A percentile compares a stretch with the other conserved stretches of the same genome.
phyloP scores from a whole-genome alignment of 2,888 invertebrate species.

The Pheosia gnoma region DNA sequence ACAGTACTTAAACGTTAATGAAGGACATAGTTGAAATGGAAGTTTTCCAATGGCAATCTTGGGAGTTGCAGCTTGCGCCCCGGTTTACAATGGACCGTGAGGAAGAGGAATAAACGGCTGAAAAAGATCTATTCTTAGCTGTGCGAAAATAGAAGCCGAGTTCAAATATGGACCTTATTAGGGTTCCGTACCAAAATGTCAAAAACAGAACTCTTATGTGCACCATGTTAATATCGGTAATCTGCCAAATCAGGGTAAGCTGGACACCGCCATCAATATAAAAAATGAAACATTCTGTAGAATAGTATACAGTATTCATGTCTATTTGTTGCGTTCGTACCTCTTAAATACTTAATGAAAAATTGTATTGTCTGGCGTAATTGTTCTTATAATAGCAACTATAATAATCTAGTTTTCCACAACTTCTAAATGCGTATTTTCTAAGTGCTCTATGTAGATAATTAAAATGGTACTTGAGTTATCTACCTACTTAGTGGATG shows the following conservation, averaged over 20 bases:
- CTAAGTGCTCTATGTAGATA: neutral
- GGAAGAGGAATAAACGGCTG: constrained; percentile 18
- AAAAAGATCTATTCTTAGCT: constrained; percentile 20
- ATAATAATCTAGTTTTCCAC: constrained; percentile 8
- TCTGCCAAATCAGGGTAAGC: too few relatives aligned
- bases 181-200: neutral
- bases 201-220: too few relatives aligned
- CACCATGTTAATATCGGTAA: too few relatives aligned
- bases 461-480: constrained; percentile 17
- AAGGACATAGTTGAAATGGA: constrained; percentile 11
- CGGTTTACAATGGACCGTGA: constrained; percentile 19
- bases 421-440: constrained; percentile 3
- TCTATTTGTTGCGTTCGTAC: too few relatives aligned
- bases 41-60: constrained; percentile 29
- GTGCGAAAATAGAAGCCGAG: constrained; percentile 13
- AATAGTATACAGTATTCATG: too few relatives aligned
- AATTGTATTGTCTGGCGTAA: constrained; percentile 15
- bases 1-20: constrained; percentile 15
- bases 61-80: constrained; percentile 24
- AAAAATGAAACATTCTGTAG: too few relatives aligned
- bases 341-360: constrained; percentile 15
- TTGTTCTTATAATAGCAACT: constrained; percentile 7
- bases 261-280: too few relatives aligned
- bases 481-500: constrained; percentile 4
- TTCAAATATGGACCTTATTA: neutral